Conservation (phyloP, 1,140 invertebrate species). For the Ceratosolen fusciceps region DNA sequence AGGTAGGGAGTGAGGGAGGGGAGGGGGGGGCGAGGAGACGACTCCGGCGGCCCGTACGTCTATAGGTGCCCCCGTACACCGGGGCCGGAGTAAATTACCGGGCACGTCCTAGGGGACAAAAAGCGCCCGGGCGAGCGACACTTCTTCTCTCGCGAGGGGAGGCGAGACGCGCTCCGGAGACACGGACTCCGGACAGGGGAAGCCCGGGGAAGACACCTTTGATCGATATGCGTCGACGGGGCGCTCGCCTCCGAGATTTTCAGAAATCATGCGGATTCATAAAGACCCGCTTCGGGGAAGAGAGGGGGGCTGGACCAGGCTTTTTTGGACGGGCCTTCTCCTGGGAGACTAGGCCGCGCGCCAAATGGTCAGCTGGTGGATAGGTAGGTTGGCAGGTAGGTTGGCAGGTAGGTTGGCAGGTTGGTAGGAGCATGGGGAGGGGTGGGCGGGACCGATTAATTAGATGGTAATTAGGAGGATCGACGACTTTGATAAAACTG, state of each 20-base stretch:
- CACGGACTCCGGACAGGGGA: not conserved
- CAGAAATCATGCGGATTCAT: constrained; percentile 50
- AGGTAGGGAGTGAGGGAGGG: no score
- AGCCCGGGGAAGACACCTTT: not conserved
- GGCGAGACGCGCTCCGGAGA: not conserved
- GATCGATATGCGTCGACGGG: constrained; percentile 41
- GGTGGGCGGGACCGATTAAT: constrained; percentile 21
- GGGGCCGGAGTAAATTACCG: constrained; percentile 43
- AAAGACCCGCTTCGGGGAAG: constrained; percentile 39
- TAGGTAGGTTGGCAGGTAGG: no score
- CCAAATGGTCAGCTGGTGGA: no score
- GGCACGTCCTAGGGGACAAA: constrained; percentile 31
- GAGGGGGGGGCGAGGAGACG: not conserved
- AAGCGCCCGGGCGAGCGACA: constrained; percentile 23
- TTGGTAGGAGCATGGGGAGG: no score
- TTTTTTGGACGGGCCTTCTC: not conserved
- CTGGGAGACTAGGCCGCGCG: not conserved
- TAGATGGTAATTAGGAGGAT: constrained; percentile 43
- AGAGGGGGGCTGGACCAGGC: no score
- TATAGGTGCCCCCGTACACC: not conserved
- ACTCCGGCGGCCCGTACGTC: constrained; percentile 29
- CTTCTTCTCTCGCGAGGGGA: constrained; percentile 29
- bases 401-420: no score
- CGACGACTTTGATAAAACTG: constrained; percentile 5
- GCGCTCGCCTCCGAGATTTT: constrained; percentile 41